Evolutionary conservation across 1,140 invertebrate genomes (phyloP), one percentile per base, ranked within the genome.

Genomic region (Drosophila sturtevanti): DNA sequence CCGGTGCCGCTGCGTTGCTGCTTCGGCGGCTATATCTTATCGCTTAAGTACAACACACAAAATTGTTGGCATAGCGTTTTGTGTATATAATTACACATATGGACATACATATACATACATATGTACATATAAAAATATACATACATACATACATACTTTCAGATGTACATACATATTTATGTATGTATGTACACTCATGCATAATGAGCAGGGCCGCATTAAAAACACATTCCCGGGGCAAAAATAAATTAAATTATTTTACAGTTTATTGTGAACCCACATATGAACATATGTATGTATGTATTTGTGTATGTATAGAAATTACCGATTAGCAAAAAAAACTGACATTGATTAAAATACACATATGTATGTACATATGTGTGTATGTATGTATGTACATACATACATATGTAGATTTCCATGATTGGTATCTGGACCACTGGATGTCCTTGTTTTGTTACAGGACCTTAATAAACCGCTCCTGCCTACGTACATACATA

Each of bases 11-110:
- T 64, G 38, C 44, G 71, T 63, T 64, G 34, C 54, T 64, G 52
- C 63, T 52, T 52, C 38, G 68, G 48, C 27, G 9, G 38, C 72
- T 62, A 70, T 84, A 86, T 86, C 81, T 84, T 84, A 84, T 84
- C 81, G 77, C 72, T 48, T 65, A 56, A 78, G 41, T 48, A 77
- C 64, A 74, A 72, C 61, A 73, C 72, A 77, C 61, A 69, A 65
- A 70, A 63, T 69, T 65, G 31, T 54, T 18, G 38, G 51, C 70
- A 68, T 62, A 68, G 56, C 51, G 51, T 63, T 38, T n/a, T 35
- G 34, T 31, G 51, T 65, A 35, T 48, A 18, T 27, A 22, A 37
- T 18, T 61, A 54, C 44, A 61, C 18, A 64, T 48, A 69, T 31
- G 58, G 18, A 34, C 14, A 31, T 31, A 61, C 18, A 64, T 48